Base-by-base conservation (phyloP, 2,113 vertebrate species). In the Fregetta grallaria region DNA sequence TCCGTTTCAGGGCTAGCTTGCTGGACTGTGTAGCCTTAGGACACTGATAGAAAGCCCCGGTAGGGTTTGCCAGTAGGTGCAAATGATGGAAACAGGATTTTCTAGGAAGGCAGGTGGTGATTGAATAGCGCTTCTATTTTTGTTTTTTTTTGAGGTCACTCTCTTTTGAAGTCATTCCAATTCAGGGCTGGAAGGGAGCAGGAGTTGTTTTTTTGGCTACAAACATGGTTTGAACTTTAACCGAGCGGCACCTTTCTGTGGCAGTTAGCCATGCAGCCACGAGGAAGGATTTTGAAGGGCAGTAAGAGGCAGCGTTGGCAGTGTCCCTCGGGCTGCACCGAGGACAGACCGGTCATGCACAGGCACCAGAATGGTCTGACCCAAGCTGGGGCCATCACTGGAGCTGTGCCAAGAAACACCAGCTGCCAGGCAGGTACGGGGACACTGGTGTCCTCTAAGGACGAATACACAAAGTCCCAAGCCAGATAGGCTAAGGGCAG, bases 201-300 rank as follows among this genome's bases (percentile, higher is more conserved):
- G 63, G 42, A 73, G 23, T 20, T 63, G n/a, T 0, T 22, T 38
- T 75, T 87, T 94, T 89, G 80, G 81, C 80, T 75, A 34, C 62
- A 45, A 61, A 59, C 26, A 36, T 23, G 10, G 93, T 85, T 96
- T 96, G 90, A 95, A 95, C 74, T 91, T 95, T 93, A 95, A 96
- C 93, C 32, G 62, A 50, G 58, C 0, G 0, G 36, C 2, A 0
- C 67, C 65, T 56, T 55, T 36, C 61, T n/a, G 67, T 82, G 93
- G 78, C 87, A 72, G 53, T 42, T 14, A n/a, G 96, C 85, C 81
- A 75, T 11, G 21, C 18, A 55, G 73, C 47, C 66, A 65, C 0
- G 1, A 45, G 83, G 32, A 47, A 20, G 0, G 2, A 29, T 58
- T 91, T 12, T 38, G 81, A 76, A 91, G 27, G 32, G 30, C 77